A percentile compares a stretch with the other conserved stretches of the same genome.
phyloP scores from a whole-genome alignment of 1,140 invertebrate species.

The Bombus confusus region DNA sequence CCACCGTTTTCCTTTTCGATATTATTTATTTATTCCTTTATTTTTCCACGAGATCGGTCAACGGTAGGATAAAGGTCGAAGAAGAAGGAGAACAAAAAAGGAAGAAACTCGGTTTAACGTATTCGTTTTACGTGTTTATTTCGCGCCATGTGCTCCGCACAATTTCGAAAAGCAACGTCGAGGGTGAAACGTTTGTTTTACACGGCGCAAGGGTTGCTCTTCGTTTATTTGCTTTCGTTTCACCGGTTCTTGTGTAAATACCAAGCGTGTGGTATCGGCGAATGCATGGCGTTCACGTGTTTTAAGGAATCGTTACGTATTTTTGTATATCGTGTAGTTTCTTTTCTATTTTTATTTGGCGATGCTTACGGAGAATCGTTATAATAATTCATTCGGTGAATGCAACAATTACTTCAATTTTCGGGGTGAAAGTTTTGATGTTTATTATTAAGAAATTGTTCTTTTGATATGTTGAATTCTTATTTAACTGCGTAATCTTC shows the following conservation, averaged over 20 bases:
- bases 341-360: neutral
- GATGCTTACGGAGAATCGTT: neutral
- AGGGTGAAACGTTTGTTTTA: conserved; percentile 50
- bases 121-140: conserved; percentile 32
- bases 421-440: neutral
- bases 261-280: no score
- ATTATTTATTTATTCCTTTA: conserved; percentile 49
- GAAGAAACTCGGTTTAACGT: neutral
- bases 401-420: neutral
- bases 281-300: neutral
- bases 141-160: conserved; percentile 48
- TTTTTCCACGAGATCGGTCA: neutral
- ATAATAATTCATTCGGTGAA: neutral
- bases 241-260: conserved; percentile 12
- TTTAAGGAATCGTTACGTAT: neutral
- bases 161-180: conserved; percentile 21
- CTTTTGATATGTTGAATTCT: neutral
- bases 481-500: neutral
- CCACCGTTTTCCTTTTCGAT: conserved; percentile 38
- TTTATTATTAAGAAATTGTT: neutral
- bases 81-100: neutral
- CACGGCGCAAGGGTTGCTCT: conserved; percentile 5
- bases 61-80: neutral
- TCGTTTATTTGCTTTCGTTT: conserved; percentile 7
- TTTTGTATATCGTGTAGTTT: neutral